Evolutionary conservation across 2,113 vertebrate genomes (phyloP).

Genomic region (Chaetodon trifascialis): DNA sequence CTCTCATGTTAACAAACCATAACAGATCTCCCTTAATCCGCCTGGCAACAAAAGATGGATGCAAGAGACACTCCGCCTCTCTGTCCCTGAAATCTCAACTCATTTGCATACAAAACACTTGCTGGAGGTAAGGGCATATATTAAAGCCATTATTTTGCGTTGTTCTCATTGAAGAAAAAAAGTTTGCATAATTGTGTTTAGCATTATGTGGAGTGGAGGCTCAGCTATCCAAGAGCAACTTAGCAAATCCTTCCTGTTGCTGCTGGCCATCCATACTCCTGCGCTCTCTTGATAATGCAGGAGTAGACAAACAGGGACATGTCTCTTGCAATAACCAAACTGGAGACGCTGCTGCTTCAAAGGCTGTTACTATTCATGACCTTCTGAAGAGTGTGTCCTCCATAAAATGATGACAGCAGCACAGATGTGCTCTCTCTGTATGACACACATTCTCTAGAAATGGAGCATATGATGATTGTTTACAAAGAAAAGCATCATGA

Average conservation of each 20-base stretch:
- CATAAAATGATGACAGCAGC: slow-evolving; percentile 39
- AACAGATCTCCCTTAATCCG: slow-evolving; percentile 86
- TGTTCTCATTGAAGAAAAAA: slow-evolving; percentile 76
- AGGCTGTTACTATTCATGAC: slow-evolving; percentile 70
- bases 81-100: slow-evolving; percentile 81
- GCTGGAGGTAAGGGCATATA: slow-evolving; percentile 86
- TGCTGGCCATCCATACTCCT: slow-evolving; percentile 79
- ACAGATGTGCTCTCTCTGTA: slow-evolving; percentile 1
- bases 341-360: slow-evolving; percentile 66
- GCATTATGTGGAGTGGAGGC: slow-evolving; percentile 70
- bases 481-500: not conserved
- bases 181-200: slow-evolving; percentile 84
- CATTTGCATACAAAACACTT: slow-evolving; percentile 86
- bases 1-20: slow-evolving; percentile 86
- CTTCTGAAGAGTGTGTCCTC: slow-evolving; percentile 69
- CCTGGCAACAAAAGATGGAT: slow-evolving; percentile 84
- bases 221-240: slow-evolving; percentile 76
- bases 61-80: slow-evolving; percentile 81
- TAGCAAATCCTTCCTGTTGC: slow-evolving; percentile 83
- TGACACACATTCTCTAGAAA: slow-evolving; percentile 37
- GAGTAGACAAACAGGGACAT: slow-evolving; percentile 67
- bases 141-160: slow-evolving; percentile 85
- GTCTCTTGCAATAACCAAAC: slow-evolving; percentile 47
- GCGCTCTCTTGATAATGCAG: slow-evolving; percentile 80
- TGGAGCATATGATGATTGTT: not conserved